Percentiles rank a stretch among this genome's conserved stretches.
Evolutionary conservation across 1,140 invertebrate species (phyloP).

Genomic region (Papilio polyxenes): DNA sequence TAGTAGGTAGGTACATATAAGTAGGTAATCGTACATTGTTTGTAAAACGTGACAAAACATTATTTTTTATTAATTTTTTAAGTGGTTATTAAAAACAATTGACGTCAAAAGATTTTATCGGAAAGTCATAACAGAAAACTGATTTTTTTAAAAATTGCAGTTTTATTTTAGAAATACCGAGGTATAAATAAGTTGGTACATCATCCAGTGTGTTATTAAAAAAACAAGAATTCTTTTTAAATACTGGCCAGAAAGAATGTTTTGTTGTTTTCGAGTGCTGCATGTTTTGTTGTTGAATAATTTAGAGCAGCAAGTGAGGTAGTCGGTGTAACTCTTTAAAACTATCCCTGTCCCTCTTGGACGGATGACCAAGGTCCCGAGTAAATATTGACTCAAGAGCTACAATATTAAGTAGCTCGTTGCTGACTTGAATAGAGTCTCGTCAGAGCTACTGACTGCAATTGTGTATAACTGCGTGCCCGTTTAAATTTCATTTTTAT

Average conservation of each 20-base stretch:
- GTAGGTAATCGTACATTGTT: conserved; percentile 20
- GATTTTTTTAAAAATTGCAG: neutral
- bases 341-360: conserved; percentile 60
- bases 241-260: neutral
- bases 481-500: conserved; percentile 36
- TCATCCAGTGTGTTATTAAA: neutral
- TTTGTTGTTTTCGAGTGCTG: conserved; percentile 5
- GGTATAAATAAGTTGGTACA: neutral
- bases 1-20: neutral
- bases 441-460: conserved; percentile 46
- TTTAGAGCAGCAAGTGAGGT: conserved; percentile 51
- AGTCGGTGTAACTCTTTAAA: conserved; percentile 52
- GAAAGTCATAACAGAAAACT: conserved; percentile 4
- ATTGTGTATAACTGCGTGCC: conserved; percentile 42
- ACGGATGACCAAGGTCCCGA: conserved; percentile 65
- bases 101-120: conserved; percentile 31
- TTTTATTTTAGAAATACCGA: neutral
- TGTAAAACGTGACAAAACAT: conserved; percentile 29
- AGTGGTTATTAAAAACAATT: conserved; percentile 30
- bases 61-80: conserved; percentile 31
- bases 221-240: neutral
- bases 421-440: conserved; percentile 63
- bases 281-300: conserved; percentile 50
- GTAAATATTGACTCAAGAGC: conserved; percentile 69
- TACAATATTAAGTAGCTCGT: conserved; percentile 73